These are phyloP conservation scores for Chirona hameri DNA, from an alignment of 2,888 invertebrate genomes.

Conservation along the genomic window DNA sequence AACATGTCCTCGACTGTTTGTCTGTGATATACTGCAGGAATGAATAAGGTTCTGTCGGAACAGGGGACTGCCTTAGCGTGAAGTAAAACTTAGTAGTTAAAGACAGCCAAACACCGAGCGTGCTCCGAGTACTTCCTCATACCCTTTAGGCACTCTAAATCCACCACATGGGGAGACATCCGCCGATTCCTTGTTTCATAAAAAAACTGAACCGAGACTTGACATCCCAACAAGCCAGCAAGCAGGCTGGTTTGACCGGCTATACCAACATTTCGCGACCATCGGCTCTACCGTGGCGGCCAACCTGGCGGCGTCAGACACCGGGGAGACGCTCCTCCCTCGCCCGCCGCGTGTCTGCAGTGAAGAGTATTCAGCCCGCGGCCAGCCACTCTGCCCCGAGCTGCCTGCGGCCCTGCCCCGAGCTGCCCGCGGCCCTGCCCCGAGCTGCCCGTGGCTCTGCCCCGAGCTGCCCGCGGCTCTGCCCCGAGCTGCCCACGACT, in stretches of 20 bases:
- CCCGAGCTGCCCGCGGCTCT: neutral
- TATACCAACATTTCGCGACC: neutral
- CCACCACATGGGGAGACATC: neutral
- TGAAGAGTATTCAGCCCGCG: neutral
- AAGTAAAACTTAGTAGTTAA: no score
- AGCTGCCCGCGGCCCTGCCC: neutral
- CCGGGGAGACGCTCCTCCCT: neutral
- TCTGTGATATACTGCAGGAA: no score
- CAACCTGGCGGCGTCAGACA: neutral
- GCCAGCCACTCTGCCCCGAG: neutral
- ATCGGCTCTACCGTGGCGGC: neutral
- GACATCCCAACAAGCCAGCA: neutral
- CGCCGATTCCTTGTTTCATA: neutral
- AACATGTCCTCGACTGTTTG: no score
- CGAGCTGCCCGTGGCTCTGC: neutral
- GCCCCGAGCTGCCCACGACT: neutral
- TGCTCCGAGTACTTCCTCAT: neutral
- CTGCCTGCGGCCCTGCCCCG: neutral
- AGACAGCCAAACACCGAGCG: neutral
- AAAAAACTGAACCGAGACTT: neutral
- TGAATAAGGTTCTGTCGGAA: no score
- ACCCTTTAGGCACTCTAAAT: neutral
- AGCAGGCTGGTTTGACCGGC: neutral
- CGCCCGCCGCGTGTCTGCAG: neutral
- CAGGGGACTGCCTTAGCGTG: no score